These are phyloP conservation scores for Phaenicophaeus curvirostris DNA, from an alignment of 2,797 vertebrate genomes.

Conservation along the genomic window DNA sequence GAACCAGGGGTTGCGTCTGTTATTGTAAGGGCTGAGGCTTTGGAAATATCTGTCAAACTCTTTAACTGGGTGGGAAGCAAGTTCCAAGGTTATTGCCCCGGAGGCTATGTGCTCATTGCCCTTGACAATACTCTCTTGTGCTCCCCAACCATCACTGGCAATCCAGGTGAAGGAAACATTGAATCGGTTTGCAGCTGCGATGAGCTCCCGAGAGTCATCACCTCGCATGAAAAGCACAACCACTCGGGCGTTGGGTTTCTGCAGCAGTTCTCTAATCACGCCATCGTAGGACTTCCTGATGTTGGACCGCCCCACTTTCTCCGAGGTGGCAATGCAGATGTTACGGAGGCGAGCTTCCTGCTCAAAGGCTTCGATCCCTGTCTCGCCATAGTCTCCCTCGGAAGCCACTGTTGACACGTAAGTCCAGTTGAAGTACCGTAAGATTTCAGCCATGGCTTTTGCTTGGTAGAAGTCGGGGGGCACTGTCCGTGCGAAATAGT, in stretches of 20 bases:
- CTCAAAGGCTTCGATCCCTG: slow-evolving; percentile 96
- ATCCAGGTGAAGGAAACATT: slow-evolving; percentile 97
- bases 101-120: slow-evolving; percentile 93
- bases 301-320: slow-evolving; percentile 95
- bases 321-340: slow-evolving; percentile 97
- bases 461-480: slow-evolving; percentile 99
- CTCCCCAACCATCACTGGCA: slow-evolving; percentile 98
- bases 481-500: slow-evolving; percentile 96
- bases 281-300: slow-evolving; percentile 95
- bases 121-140: slow-evolving; percentile 95
- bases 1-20: slow-evolving; percentile 96
- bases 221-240: slow-evolving; percentile 95
- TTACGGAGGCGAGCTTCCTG: slow-evolving; percentile 95
- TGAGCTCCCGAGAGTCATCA: slow-evolving; percentile 93
- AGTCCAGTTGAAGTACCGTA: slow-evolving; percentile 97
- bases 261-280: slow-evolving; percentile 92
- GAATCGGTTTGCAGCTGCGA: slow-evolving; percentile 90
- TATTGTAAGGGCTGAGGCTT: slow-evolving; percentile 87
- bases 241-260: slow-evolving; percentile 94
- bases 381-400: slow-evolving; percentile 96
- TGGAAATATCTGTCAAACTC: slow-evolving; percentile 95
- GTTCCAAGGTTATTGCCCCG: slow-evolving; percentile 95
- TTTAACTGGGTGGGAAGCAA: slow-evolving; percentile 90
- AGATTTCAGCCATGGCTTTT: slow-evolving; percentile 98
- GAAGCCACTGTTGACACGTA: slow-evolving; percentile 98